These are phyloP conservation scores for Leucoraja erinaceus DNA, from an alignment of 2,113 vertebrate species.

Conservation along the genomic window DNA sequence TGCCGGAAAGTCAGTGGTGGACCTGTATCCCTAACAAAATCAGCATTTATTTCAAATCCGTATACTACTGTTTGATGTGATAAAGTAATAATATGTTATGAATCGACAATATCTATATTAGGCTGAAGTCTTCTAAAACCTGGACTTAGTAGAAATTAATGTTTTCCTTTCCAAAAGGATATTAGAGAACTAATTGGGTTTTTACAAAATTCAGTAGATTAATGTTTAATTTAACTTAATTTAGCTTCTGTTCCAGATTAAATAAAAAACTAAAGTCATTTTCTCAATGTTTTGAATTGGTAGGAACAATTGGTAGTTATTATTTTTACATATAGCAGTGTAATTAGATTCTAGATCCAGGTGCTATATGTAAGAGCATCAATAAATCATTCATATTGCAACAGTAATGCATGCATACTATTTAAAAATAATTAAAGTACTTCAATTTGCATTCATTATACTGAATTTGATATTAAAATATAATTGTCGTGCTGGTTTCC, in stretches of 20 bases:
- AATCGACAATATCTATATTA: neutral
- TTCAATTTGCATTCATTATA: neutral
- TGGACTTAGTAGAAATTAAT: neutral
- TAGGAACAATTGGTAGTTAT: neutral
- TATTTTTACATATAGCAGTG: neutral
- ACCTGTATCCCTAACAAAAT: neutral
- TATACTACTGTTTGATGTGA: neutral
- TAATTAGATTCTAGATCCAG: neutral
- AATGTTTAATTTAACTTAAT: neutral
- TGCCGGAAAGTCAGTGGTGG: no score
- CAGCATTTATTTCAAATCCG: neutral
- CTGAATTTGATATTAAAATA: neutral
- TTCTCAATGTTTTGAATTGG: neutral
- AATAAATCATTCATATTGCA: neutral
- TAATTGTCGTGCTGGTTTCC: neutral
- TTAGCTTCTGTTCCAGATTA: neutral
- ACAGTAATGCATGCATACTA: neutral
- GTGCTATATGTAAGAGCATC: neutral
- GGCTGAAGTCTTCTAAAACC: neutral
- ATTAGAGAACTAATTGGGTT: neutral
- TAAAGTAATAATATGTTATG: neutral
- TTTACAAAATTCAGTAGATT: neutral
- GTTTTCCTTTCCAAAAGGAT: neutral
- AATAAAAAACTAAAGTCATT: neutral
- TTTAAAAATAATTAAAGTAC: neutral